Conservation (phyloP, 35 echinoderm and acorn worm genomes). For the Lytechinus variegatus region DNA sequence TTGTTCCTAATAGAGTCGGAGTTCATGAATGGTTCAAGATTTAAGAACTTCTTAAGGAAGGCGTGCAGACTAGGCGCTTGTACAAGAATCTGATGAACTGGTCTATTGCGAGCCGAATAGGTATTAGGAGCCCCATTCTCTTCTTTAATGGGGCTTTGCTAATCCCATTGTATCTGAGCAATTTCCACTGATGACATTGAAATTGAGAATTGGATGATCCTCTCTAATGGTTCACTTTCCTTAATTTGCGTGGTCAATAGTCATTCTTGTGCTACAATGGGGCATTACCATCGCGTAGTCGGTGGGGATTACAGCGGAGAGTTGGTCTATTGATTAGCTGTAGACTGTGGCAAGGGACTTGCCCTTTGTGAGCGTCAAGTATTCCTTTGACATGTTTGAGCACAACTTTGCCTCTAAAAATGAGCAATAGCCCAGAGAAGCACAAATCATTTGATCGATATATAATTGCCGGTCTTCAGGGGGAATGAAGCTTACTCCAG, state of each 20-base stretch:
- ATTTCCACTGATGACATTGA: constrained; percentile 48
- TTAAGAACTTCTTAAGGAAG: neutral
- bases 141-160: constrained; percentile 42
- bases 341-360: neutral
- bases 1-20: neutral
- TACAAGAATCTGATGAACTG: neutral
- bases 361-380: constrained; percentile 16
- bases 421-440: neutral
- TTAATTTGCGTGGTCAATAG: constrained; percentile 39
- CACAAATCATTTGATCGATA: constrained; percentile 51
- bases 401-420: neutral
- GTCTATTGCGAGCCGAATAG: neutral
- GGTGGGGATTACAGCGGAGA: neutral
- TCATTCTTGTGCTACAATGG: neutral
- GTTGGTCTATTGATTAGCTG: neutral
- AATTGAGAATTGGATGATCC: constrained; percentile 54
- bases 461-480: constrained; percentile 53
- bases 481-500: constrained; percentile 35
- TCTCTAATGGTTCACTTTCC: constrained; percentile 42
- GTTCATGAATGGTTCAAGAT: neutral
- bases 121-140: neutral
- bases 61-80: neutral
- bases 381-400: neutral
- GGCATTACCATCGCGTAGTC: neutral
- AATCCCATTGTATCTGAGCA: constrained; percentile 22